These are phyloP conservation scores for Abrostola triplasia DNA, from an alignment of 2,888 invertebrate species.

Conservation along the genomic window DNA sequence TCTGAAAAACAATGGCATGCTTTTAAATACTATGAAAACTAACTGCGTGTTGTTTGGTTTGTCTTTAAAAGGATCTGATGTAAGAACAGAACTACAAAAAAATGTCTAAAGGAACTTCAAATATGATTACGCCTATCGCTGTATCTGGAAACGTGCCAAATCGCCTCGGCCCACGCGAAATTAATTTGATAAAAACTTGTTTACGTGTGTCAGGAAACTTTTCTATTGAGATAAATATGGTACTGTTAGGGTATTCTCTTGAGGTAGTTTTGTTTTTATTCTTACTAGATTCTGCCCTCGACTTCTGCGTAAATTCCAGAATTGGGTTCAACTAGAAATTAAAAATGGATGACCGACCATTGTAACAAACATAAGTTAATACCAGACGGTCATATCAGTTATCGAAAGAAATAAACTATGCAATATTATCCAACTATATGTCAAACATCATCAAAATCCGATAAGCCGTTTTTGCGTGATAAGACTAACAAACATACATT, in stretches of 20 bases:
- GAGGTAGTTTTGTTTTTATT: no score
- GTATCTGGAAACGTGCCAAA: conserved; percentile 51
- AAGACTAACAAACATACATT: no score
- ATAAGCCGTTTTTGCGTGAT: no score
- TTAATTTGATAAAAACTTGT: conserved; percentile 48
- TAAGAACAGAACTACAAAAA: conserved; percentile 6
- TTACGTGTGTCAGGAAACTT: conserved; percentile 34
- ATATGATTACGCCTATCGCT: conserved; percentile 25
- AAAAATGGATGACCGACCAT: no score
- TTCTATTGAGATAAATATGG: conserved; percentile 16
- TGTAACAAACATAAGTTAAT: no score
- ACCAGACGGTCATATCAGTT: no score
- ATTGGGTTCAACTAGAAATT: no score
- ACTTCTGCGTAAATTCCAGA: no score
- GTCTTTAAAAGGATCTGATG: conserved; percentile 8
- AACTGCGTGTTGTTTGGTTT: neutral
- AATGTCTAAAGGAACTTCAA: conserved; percentile 16
- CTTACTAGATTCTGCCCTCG: no score
- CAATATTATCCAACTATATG: no score
- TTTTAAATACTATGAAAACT: neutral
- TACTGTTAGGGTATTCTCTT: neutral
- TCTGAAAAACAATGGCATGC: neutral
- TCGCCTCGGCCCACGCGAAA: conserved; percentile 27
- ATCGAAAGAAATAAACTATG: no score
- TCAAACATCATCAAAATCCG: no score